Percentiles rank a stretch among this genome's conserved stretches.
These are phyloP conservation scores for Euplexia lucipara DNA, from an alignment of 2,888 invertebrate species.

Conservation along the genomic window DNA sequence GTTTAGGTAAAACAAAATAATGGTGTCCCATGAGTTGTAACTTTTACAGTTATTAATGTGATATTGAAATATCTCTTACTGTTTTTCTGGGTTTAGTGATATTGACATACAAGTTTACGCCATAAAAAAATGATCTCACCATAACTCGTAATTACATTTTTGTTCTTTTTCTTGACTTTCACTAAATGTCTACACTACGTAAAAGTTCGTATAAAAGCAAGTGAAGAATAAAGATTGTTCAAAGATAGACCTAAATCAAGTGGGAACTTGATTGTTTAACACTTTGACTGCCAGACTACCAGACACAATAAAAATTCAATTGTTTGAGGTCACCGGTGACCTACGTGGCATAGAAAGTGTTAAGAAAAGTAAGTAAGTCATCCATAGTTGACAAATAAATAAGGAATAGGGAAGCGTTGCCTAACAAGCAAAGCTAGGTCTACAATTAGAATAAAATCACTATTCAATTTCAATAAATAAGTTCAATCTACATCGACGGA, in stretches of 20 bases:
- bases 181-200: too few species aligned
- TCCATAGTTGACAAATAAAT: too few species aligned
- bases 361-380: too few species aligned
- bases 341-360: too few species aligned
- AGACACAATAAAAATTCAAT: too few species aligned
- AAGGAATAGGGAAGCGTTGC: too few species aligned
- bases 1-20: neutral
- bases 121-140: neutral
- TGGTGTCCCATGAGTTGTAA: too few species aligned
- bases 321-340: too few species aligned
- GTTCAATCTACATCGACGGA: constrained; percentile 38
- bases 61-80: neutral
- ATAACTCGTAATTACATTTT: too few species aligned
- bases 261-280: too few species aligned
- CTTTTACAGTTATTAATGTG: neutral
- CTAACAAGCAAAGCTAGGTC: constrained; percentile 10
- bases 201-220: neutral
- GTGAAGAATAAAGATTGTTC: neutral
- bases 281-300: too few species aligned
- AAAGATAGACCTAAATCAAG: too few species aligned
- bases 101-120: neutral
- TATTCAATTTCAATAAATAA: constrained; percentile 8
- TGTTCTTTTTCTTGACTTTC: neutral
- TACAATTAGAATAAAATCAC: constrained; percentile 15
- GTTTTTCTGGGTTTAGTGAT: neutral